A percentile compares a stretch with the other conserved stretches of the same genome.
phyloP scores from a whole-genome alignment of 2,113 vertebrate species.

The Onychostoma macrolepis region DNA sequence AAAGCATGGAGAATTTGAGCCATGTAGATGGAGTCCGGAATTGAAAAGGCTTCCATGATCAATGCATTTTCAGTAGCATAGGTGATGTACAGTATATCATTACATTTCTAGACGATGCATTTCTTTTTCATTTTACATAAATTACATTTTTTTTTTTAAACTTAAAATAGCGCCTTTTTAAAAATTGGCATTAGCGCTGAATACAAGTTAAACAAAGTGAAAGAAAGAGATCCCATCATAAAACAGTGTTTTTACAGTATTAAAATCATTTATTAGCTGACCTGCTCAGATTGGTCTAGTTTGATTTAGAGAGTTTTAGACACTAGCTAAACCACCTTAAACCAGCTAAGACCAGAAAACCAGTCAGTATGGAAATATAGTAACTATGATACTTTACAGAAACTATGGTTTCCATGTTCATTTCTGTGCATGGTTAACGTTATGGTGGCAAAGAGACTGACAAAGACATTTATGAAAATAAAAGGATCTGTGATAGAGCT shows the following conservation, averaged over 20 bases:
- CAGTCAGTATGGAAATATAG: neutral
- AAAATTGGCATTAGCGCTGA: neutral
- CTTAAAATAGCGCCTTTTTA: neutral
- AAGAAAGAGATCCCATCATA: neutral
- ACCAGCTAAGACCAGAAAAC: neutral
- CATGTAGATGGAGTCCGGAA: neutral
- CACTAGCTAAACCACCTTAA: neutral
- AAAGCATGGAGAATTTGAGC: neutral
- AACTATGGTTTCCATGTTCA: neutral
- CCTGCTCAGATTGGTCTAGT: neutral
- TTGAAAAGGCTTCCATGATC: neutral
- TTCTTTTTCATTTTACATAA: neutral
- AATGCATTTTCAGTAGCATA: neutral
- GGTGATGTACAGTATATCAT: neutral
- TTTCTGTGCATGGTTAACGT: neutral
- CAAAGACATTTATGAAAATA: neutral
- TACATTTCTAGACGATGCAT: neutral
- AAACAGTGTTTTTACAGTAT: neutral
- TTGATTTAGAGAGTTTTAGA: neutral
- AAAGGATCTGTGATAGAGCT: neutral
- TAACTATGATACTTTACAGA: neutral
- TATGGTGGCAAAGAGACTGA: neutral
- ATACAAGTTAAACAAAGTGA: neutral
- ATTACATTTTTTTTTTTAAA: neutral
- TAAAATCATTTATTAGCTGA: neutral